phyloP scores from a whole-genome alignment of 2,888 invertebrate species.

The Xestia rhomboidea region DNA sequence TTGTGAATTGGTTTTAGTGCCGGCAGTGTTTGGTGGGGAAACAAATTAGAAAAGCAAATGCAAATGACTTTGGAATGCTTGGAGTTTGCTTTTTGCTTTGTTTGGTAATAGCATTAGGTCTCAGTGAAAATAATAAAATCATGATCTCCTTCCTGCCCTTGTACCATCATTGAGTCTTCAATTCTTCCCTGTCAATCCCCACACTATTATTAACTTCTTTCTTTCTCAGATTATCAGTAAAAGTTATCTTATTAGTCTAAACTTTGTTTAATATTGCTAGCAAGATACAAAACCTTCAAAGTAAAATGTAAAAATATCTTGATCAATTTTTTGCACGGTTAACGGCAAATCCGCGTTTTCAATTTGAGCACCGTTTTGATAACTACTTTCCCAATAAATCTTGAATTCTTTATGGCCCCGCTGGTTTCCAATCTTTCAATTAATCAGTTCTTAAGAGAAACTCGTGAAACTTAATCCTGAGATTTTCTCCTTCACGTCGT shows the following conservation, averaged over 20 bases:
- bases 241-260: background rate
- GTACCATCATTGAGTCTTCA: background rate
- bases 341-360: constrained; percentile 56
- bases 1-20: constrained; percentile 19
- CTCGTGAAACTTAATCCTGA: constrained; percentile 63
- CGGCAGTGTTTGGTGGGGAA: constrained; percentile 1
- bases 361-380: constrained; percentile 61
- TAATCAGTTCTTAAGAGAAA: constrained; percentile 68
- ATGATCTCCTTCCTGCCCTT: background rate
- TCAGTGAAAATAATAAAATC: background rate
- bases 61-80: background rate
- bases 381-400: constrained; percentile 66
- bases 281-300: background rate
- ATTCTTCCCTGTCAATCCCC: background rate
- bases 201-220: background rate
- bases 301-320: constrained; percentile 22
- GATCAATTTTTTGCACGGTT: constrained; percentile 34
- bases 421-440: constrained; percentile 71
- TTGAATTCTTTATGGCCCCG: constrained; percentile 62
- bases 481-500: constrained; percentile 55
- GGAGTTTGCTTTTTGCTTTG: background rate
- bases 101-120: background rate
- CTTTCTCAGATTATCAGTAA: background rate
- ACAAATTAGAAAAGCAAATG: constrained; percentile 13
- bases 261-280: background rate